Base-by-base conservation (phyloP, 2,113 vertebrate species). In the Cottus gobio region DNA sequence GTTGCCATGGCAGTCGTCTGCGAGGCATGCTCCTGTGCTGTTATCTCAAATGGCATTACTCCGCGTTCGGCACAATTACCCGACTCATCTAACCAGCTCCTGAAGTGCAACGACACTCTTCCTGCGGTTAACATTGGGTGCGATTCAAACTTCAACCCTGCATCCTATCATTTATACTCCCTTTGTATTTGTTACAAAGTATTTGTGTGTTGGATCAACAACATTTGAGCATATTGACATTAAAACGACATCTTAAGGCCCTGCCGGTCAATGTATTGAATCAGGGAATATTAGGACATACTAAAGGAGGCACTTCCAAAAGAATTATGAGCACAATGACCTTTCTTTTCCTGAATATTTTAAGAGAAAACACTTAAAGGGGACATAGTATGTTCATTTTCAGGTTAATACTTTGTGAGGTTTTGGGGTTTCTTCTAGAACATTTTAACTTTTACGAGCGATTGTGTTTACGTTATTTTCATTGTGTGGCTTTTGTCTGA, bases 1-100 rank as follows among this genome's bases (percentile, higher is more conserved):
- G 92, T 93, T 93, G 90, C 90, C 86, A 93, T 93, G 90, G 90
- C 80, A 85, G 63, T 91, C 76, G 28, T 88, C 89, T 86, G 69
- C 77, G 83, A 88, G 48, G 56, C 85, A 75, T 74, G 79, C 74
- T 83, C 61, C 36, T 37, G 9, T 15, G 86, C 82, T 68, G 71
- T 82, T 85, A 71, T 85, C 73, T 79, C 22, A 28, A 87, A 77
- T 80, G 78, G 76, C 82, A 90, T 91, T 85, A 87, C 79, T 80
- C 71, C 67, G 79, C 37, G 50, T 84, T 86, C 71, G 58, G 75
- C 79, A 83, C 78, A 82, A 82, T 89, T 87, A 78, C 75, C 48
- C 44, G 26, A 82, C 63, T 78, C 77, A 44, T 84, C 72, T 75
- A 79, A 88, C 67, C 76, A 75, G 71, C 75, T 79, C 70, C 80